Base-by-base conservation (phyloP, 2,797 vertebrate species). In the Malacoraja senta region DNA sequence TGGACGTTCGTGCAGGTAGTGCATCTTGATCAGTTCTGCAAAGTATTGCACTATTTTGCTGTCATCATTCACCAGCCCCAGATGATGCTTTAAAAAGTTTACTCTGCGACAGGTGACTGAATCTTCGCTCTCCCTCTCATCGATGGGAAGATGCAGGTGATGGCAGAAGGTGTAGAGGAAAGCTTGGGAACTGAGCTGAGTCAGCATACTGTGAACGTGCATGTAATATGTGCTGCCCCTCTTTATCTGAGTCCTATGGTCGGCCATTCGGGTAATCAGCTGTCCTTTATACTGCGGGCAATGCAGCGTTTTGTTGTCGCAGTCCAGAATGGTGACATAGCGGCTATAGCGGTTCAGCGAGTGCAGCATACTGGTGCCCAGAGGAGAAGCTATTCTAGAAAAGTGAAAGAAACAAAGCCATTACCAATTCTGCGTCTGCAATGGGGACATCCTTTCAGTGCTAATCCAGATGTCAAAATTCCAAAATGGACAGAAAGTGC, bases 111-210 rank as follows among this genome's bases (percentile, higher is more conserved):
- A 93, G 0, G 94, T 94, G 0, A 98, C 95, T 0, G 95, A 95
- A 44, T 96, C 96, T 13, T 96, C 95, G 0, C 96, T 95, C 93
- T 99, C 98, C 0, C 95, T 95, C 93, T 96, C 94, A 0, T 95
- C 97, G 94, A 98, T 96, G 2, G 98, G 98, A 93, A 99, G 96
- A 95, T 99, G 99, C 94, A 99, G 96, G 94, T 99, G 98, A 93
- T 99, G 98, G 94, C 98, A 99, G 95, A 99, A 99, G 77, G 98
- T 96, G 32, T 97, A 97, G 93, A 99, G 97, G 96, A 99, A 99
- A 93, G 98, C 98, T 96, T 97, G 98, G 84, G 98, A 97, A 0
- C 96, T 97, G 24, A 99, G 97, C 95, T 97, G 97, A 93, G 98
- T 98, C 93, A 99, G 97, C 93, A 96, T 94, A 93, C 97, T 97